Evolutionary conservation across 1,140 invertebrate genomes (phyloP), one percentile per base, ranked within the genome.

Genomic region (Drosophila auraria): DNA sequence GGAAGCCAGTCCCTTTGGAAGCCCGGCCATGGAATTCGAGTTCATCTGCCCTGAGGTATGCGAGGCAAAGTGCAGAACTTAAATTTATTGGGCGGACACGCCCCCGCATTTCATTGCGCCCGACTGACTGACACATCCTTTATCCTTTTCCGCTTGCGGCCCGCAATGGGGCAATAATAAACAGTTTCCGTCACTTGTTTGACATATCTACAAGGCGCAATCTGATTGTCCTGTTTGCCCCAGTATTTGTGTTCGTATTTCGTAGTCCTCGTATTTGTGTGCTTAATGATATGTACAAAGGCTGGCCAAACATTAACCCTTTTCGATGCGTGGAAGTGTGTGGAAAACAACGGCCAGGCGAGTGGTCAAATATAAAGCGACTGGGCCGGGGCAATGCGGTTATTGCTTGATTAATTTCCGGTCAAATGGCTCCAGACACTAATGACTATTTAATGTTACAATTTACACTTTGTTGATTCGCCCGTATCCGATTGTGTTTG

Each of bases 371-470:
- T 90, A 89, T 82, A 84, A 89, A 84, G 81, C 68, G 75, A 78
- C 59, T 40, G 44, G 44, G 58, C 66, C 47, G 38, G 54, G 54
- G 54, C 54, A 2, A 57, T 82, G 86, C 72, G 86, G 86, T 90
- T 91, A 91, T 90, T 86, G 86, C 87, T 90, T 90, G 87, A 90
- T 90, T 90, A 90, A 89, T 89, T 90, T 89, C 82, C 86, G 86
- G 86, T 89, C 86, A 89, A 89, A 89, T 82, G 82, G 62, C 75
- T 51, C 73, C 64, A 74, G 82, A 91, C 86, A 90, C 86, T 91
- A 90, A 90, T 90, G 86, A 90, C 86, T 90, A 90, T 90, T 90
- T 90, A 90, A 90, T 90, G 86, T 78, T 74, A 90, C 86, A 90
- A 90, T 90, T 90, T 90, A 86, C 86, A 90, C 82, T 86, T 80